phyloP scores from a whole-genome alignment of 2,113 vertebrate genomes.

The Elachura formosa region DNA sequence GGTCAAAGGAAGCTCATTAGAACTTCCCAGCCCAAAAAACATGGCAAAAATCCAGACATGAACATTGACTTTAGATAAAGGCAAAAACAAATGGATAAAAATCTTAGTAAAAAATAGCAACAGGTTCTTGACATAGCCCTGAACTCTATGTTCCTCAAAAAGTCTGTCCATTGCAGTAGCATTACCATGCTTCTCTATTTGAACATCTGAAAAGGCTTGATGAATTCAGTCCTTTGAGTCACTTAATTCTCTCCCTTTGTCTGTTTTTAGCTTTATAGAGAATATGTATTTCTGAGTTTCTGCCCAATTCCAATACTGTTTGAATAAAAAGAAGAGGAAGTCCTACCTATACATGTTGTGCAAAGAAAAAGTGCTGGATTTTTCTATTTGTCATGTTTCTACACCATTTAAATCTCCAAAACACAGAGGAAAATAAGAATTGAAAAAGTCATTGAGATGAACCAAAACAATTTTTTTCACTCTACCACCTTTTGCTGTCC shows the following conservation, averaged over 20 bases:
- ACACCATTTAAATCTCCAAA: not conserved
- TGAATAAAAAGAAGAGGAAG: not conserved
- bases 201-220: not conserved
- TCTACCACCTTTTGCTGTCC: not conserved
- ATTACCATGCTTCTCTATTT: not conserved
- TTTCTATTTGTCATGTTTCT: not conserved
- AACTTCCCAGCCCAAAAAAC: not conserved
- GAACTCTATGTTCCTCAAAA: not conserved
- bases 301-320: not conserved
- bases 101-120: not conserved
- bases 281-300: not conserved
- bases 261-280: not conserved
- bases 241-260: not conserved
- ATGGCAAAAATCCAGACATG: not conserved
- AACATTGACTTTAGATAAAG: not conserved
- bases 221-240: not conserved
- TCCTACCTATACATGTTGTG: not conserved
- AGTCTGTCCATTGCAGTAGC: not conserved
- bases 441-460: not conserved
- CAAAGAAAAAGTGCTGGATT: not conserved
- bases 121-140: not conserved
- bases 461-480: not conserved
- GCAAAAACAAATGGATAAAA: not conserved
- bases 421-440: not conserved
- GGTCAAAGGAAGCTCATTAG: not conserved